Conservation (phyloP, 2,797 vertebrate species). For the Rhinella marina region DNA sequence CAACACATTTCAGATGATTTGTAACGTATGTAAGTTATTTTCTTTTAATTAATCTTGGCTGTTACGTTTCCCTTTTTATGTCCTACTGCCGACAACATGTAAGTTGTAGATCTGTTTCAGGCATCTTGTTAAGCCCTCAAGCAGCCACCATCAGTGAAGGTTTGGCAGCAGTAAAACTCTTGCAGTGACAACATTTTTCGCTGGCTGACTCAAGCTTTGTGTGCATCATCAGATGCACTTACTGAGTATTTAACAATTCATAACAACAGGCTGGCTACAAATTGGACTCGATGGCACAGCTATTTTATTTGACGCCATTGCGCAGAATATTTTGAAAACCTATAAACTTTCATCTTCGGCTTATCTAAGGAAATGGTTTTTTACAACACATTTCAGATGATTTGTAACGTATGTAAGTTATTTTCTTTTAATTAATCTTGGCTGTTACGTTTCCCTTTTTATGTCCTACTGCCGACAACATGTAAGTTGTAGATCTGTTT, state of each 20-base stretch:
- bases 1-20: slow-evolving; percentile 32
- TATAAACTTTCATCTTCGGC: slow-evolving; percentile 48
- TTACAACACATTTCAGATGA: slow-evolving; percentile 16
- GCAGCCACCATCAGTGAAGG: background rate
- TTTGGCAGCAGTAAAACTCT: too few species aligned
- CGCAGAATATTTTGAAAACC: slow-evolving; percentile 65
- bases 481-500: background rate
- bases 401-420: background rate
- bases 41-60: slow-evolving; percentile 37
- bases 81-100: slow-evolving; percentile 4
- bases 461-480: background rate
- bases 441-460: background rate
- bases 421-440: slow-evolving; percentile 32
- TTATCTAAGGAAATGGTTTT: slow-evolving; percentile 34
- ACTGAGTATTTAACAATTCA: slow-evolving; percentile 78
- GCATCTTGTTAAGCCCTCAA: slow-evolving; percentile 1
- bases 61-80: background rate
- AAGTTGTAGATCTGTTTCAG: background rate
- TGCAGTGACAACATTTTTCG: too few species aligned
- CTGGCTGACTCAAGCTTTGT: slow-evolving; percentile 75
- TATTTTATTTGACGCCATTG: slow-evolving; percentile 64
- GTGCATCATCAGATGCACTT: slow-evolving; percentile 75
- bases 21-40: background rate
- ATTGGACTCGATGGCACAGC: slow-evolving; percentile 72
- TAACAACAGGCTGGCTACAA: slow-evolving; percentile 73